Base-by-base conservation (phyloP, 2,113 vertebrate genomes). In the Chaenocephalus aceratus region DNA sequence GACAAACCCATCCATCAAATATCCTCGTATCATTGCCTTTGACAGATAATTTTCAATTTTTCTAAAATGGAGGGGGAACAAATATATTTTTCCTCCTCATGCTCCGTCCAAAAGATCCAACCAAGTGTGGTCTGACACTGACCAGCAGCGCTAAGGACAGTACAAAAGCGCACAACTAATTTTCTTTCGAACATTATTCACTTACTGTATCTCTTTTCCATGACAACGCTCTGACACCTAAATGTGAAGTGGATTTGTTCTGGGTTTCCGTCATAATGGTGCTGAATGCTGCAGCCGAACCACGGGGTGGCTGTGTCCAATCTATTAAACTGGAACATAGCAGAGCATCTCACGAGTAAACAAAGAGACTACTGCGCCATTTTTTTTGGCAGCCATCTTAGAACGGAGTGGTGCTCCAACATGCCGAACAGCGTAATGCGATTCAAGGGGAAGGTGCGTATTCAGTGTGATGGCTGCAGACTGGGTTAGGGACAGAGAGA, bases 1-100 rank as follows among this genome's bases (percentile, higher is more conserved):
- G 79, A 88, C 89, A 89, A 89, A 92, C 86, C 80, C 81, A 94
- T 94, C 92, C 81, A 93, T 94, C 93, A 93, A 62, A 0, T 59
- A 41, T 77, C 60, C 83, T 88, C 88, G 91, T 90, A 90, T 92
- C 91, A 91, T 91, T 89, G 88, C 78, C 88, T 89, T 68, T 86
- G 90, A 94, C 91, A 90, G 85, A 89, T 91, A 89, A 87, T 91
- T 93, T 90, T 89, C 86, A 91, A 65, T 88, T 87, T 85, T 75
- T 87, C 64, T 61, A 62, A 89, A 89, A 83, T 41, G 23, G 56
- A 80, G 63, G 63, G 11, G n/a, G 16, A 21, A n/a, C 58, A 49
- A 44, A 83, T 56, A 66, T 41, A 34, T 21, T 15, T 21, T 56
- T 66, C 64, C 60, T 76, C 46, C 72, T 77, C 74, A 75, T 36